Percentiles rank a stretch among this genome's conserved stretches.
Conservation (phyloP, 2,113 vertebrate species). For the Carassius gibelio region DNA sequence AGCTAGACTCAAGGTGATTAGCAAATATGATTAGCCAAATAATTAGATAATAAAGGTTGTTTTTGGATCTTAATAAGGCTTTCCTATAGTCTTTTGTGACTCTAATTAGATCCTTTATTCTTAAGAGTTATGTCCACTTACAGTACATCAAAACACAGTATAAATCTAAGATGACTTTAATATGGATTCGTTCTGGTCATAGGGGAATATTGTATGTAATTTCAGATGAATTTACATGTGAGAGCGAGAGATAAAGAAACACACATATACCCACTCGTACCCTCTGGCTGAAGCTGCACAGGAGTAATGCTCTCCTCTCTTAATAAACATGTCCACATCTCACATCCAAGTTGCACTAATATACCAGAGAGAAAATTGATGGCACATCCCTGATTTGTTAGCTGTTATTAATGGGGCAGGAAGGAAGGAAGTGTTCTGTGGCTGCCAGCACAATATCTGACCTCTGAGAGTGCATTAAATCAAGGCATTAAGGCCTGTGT, state of each 20-base stretch:
- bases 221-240: constrained; percentile 59
- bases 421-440: constrained; percentile 67
- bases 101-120: too few species aligned
- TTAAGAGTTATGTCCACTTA: neutral
- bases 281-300: constrained; percentile 32
- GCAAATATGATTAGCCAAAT: neutral
- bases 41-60: neutral
- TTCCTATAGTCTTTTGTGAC: neutral
- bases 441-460: constrained; percentile 73
- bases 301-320: constrained; percentile 53
- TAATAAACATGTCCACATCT: constrained; percentile 65
- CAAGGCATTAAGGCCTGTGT: constrained; percentile 67
- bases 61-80: neutral
- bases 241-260: constrained; percentile 55
- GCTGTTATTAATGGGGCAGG: constrained; percentile 69
- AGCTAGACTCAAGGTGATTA: neutral
- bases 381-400: constrained; percentile 69
- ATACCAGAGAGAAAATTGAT: constrained; percentile 62
- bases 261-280: constrained; percentile 43
- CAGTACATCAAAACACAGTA: neutral
- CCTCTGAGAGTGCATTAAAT: constrained; percentile 74
- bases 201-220: constrained; percentile 62
- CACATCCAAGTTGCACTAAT: constrained; percentile 61
- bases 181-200: constrained; percentile 45
- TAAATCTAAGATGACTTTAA: neutral